phyloP scores from a whole-genome alignment of 2,797 vertebrate species.

The Onychomys torridus region DNA sequence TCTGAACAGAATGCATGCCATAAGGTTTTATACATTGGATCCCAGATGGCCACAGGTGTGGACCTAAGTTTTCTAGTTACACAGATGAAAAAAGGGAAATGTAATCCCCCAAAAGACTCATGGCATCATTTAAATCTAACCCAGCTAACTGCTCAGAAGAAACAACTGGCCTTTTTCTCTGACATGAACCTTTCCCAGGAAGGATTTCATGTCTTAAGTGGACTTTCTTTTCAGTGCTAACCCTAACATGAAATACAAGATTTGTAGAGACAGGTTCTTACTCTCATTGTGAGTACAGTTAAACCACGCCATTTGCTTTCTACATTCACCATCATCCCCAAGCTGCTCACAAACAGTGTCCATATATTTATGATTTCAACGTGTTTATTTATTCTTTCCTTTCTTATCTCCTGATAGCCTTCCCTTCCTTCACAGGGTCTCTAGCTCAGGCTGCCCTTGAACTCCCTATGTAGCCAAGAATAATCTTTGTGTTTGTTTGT shows the following conservation, averaged over 20 bases:
- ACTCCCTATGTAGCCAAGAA: background rate
- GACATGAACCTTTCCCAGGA: background rate
- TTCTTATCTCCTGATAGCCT: background rate
- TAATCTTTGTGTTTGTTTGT: too few species aligned
- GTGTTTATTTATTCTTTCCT: background rate
- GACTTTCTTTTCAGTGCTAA: background rate
- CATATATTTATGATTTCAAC: background rate
- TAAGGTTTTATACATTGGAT: background rate
- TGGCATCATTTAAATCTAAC: background rate
- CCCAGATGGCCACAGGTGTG: background rate
- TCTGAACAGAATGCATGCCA: background rate
- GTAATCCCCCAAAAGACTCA: background rate
- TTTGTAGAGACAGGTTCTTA: background rate
- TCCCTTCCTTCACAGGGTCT: background rate
- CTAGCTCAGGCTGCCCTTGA: background rate
- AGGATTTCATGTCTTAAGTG: background rate
- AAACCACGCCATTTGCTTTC: background rate
- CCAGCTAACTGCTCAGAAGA: background rate
- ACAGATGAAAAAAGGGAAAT: background rate
- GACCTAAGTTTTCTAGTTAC: background rate
- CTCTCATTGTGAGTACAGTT: background rate
- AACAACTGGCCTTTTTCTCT: background rate
- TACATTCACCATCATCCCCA: background rate
- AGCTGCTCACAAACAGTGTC: background rate
- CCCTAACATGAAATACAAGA: background rate